These are phyloP conservation scores for Empidonax traillii DNA, from an alignment of 2,113 vertebrate genomes.

Conservation along the genomic window DNA sequence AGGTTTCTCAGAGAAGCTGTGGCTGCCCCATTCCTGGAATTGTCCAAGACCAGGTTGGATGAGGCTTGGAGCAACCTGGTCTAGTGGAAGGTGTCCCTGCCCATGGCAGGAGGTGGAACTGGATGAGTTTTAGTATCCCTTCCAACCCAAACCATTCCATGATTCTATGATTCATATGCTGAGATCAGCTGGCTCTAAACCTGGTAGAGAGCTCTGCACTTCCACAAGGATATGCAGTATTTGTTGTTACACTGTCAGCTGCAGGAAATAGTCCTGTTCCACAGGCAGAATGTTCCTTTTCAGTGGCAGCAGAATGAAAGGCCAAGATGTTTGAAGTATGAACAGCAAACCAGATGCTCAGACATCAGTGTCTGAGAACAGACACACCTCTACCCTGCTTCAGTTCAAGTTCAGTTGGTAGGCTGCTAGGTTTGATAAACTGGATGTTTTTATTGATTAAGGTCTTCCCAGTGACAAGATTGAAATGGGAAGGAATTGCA, in stretches of 20 bases:
- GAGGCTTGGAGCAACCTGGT: neutral
- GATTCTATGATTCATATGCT: neutral
- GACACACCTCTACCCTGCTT: neutral
- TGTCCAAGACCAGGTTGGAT: fast-evolving
- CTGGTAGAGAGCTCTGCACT: neutral
- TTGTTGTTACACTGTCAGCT: neutral
- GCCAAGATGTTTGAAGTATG: neutral
- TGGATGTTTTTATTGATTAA: constrained; percentile 25
- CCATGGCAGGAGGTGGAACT: neutral
- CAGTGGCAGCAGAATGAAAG: neutral
- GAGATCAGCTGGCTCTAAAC: neutral
- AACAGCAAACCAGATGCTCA: neutral
- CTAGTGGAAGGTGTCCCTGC: neutral
- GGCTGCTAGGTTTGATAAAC: neutral
- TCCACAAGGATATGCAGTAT: neutral
- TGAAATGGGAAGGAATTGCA: constrained; percentile 83
- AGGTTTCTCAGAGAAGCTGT: neutral
- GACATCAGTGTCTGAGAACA: neutral
- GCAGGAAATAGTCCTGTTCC: neutral
- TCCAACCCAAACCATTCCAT: neutral
- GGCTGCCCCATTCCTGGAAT: neutral
- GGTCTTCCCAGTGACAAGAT: constrained; percentile 80
- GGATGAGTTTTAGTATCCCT: neutral
- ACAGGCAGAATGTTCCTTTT: neutral
- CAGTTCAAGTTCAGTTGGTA: neutral